Evolutionary conservation across 2,797 vertebrate species (phyloP), one percentile per base, ranked within the genome.

Genomic region (Rachycentron canadum): DNA sequence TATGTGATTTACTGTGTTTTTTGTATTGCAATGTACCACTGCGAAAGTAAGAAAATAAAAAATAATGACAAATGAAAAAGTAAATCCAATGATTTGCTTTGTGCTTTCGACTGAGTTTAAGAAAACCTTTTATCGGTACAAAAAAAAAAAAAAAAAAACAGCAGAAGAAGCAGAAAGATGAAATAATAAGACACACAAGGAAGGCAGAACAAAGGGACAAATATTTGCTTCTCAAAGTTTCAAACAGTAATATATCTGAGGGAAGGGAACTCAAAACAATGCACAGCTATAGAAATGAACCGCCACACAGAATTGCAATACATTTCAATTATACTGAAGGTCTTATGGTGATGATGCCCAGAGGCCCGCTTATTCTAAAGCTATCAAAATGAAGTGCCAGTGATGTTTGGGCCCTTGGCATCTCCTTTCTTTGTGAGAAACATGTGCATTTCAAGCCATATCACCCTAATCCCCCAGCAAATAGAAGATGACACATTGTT

Each of bases 381-480:
- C 73, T 59, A 79, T 87, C 52, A 58, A 78, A 85, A 75, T 78
- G 34, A 89, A 86, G 78, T 49, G 63, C 68, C 73, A 43, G 7
- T 41, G 63, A 60, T 90, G 92, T 91, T 87, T 88, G 56, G 86
- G 85, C 90, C 89, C 26, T 38, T 12, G 82, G 87, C 86, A 1
- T 62, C 64, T 76, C 53, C 36, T 60, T 87, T 66, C 74, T 57
- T 73, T 43, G 16, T 69, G 83, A 88, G 67, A 67, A 87, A 81
- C 83, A 85, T 81, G 84, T 80, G 79, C 79, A 78, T 87, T 85
- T 80, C 68, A 56, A 80, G 71, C 72, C 36, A 5, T 73, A 78
- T 88, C 89, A 64, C 63, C 81, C 83, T 83, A 86, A 89, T 90
- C 88, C 88, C 72, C 67, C 73, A 64, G 84, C 89, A 89, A 91